These are phyloP conservation scores for Pyrgus malvae DNA, from an alignment of 2,888 invertebrate genomes.

Conservation along the genomic window DNA sequence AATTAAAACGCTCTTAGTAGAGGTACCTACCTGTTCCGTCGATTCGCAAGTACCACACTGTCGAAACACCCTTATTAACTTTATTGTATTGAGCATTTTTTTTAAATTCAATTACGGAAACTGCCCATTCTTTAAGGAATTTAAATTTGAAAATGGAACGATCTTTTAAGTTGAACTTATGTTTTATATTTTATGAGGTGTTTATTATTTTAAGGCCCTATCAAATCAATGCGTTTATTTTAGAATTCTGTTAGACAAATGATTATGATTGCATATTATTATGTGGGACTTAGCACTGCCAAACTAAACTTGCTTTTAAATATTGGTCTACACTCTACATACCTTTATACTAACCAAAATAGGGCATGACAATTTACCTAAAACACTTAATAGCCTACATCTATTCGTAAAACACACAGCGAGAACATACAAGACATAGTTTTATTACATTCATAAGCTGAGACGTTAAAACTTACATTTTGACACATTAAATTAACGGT, in stretches of 20 bases:
- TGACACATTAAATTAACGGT: constrained; percentile 23
- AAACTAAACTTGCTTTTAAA: too few relatives aligned
- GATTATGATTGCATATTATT: too few relatives aligned
- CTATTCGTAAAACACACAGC: too few relatives aligned
- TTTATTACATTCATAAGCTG: constrained; percentile 10
- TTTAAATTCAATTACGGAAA: constrained; percentile 21
- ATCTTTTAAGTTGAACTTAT: background rate
- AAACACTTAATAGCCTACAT: too few relatives aligned
- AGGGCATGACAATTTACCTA: too few relatives aligned
- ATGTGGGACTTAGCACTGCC: too few relatives aligned
- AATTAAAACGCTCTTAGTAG: constrained; percentile 77
- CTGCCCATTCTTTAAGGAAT: constrained; percentile 1
- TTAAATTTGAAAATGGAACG: constrained; percentile 1
- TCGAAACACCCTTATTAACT: constrained; percentile 64
- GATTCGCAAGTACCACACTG: constrained; percentile 42
- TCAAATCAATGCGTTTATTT: too few relatives aligned
- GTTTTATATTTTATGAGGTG: background rate
- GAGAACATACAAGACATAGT: background rate
- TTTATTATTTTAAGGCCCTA: too few relatives aligned
- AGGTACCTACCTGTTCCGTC: constrained; percentile 33
- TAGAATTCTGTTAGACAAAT: too few relatives aligned
- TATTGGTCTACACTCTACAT: too few relatives aligned
- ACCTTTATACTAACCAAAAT: too few relatives aligned
- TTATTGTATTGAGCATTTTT: constrained; percentile 45
- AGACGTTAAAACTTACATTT: constrained; percentile 22